Evolutionary conservation across 2,888 invertebrate genomes (phyloP), one percentile per base, ranked within the genome.

Genomic region (Steinernema hermaphroditum): DNA sequence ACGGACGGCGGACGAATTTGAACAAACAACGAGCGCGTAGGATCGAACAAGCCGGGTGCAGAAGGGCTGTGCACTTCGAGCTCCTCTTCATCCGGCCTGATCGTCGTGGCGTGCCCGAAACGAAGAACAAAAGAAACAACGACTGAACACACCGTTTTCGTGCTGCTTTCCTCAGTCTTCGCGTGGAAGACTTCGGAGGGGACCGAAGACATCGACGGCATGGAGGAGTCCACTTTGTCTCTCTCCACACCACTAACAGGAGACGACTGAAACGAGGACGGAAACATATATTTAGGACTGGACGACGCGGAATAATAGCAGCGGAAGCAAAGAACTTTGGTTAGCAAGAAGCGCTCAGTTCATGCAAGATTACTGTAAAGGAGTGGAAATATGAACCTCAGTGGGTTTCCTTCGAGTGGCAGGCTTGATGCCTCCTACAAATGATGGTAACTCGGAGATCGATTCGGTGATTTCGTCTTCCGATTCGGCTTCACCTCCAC

Each of bases 391-490:
- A 62, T 62, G 62, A 62, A 62, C 62, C 62, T 62, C 62, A 54
- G 62, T 29, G 22, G 46, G 16, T 62, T 62, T 62, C 62, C 62
- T 62, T 4, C 62, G 62, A 29, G 62, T 57, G 44, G 49, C 72
- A 46, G 71, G 19, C 68, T 72, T 68, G 68, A 71, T 46, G 37
- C 71, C 72, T 16, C 62, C 75, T 54, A n/a, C 34, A 74, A 84
- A 80, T 37, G 84, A 83, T 16, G 86, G 86, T 50, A 86, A 79
- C 75, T 86, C 86, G 49, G 85, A 86, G 75, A 86, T 86, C 70
- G 80, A 80, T 76, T 87, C 86, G 29, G 85, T 81, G 76, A 83
- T 76, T 76, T 86, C 84, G 70, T 85, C 85, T 49, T 83, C 81
- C 29, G 73, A 74, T 19, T 75, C 79, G 19, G 46, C 73, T 27